Conservation (phyloP, 2,113 vertebrate species). For the Heptranchias perlo region DNA sequence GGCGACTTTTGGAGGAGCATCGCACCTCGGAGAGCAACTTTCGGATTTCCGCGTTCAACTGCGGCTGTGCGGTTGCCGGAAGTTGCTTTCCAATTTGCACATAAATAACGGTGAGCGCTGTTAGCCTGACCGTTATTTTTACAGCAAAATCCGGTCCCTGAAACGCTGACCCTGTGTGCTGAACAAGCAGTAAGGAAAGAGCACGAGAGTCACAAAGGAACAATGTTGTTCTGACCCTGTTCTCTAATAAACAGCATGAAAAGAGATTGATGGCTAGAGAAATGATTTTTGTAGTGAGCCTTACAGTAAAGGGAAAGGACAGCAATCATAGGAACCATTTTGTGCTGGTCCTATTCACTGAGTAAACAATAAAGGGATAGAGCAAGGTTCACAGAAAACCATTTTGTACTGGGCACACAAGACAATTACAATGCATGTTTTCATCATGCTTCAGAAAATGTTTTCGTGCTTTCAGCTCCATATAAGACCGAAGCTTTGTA, state of each 20-base stretch:
- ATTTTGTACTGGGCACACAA: neutral
- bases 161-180: neutral
- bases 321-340: neutral
- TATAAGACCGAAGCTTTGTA: neutral
- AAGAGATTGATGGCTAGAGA: neutral
- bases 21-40: too few relatives aligned
- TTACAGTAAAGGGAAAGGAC: slow-evolving; percentile 11
- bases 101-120: too few relatives aligned
- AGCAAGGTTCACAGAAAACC: neutral
- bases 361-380: neutral
- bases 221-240: neutral
- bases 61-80: too few relatives aligned
- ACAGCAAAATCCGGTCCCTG: too few relatives aligned
- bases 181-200: neutral
- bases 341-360: neutral
- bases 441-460: neutral
- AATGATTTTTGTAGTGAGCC: neutral
- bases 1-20: too few relatives aligned
- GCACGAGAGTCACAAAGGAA: neutral
- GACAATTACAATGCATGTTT: neutral
- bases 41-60: too few relatives aligned
- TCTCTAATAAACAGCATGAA: neutral
- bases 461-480: neutral
- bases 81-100: too few relatives aligned
- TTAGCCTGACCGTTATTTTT: too few relatives aligned